A percentile compares a stretch with the other conserved stretches of the same genome.
These are phyloP conservation scores for Mallotus villosus DNA, from an alignment of 2,797 vertebrate genomes.

Conservation along the genomic window DNA sequence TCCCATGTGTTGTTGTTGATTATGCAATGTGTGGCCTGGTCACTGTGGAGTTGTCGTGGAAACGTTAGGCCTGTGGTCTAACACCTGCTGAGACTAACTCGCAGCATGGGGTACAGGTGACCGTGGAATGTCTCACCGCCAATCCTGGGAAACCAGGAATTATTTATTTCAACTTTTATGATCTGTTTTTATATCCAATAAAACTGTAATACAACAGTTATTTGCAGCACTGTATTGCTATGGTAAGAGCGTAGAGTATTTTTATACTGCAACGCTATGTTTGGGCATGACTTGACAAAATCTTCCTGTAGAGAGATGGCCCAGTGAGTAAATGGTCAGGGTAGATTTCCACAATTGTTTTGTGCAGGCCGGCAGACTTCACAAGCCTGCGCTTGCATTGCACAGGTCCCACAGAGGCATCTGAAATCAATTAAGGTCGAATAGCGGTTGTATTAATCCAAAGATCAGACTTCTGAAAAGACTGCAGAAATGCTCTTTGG, in stretches of 20 bases:
- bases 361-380: slow-evolving; percentile 32
- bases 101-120: slow-evolving; percentile 31
- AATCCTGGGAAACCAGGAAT: slow-evolving; percentile 59
- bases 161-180: slow-evolving; percentile 77
- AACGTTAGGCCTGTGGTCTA: slow-evolving; percentile 59
- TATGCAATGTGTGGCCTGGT: slow-evolving; percentile 57
- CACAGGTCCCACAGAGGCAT: slow-evolving; percentile 34
- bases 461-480: slow-evolving; percentile 37
- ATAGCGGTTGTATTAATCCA: slow-evolving; percentile 37
- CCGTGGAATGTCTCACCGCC: slow-evolving; percentile 47
- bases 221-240: background rate
- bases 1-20: slow-evolving; percentile 34
- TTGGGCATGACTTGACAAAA: background rate
- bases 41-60: slow-evolving; percentile 63
- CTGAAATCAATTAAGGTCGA: slow-evolving; percentile 46
- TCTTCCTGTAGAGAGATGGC: background rate
- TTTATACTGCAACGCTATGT: background rate
- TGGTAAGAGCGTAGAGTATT: too few species aligned
- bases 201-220: slow-evolving; percentile 68
- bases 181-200: slow-evolving; percentile 76
- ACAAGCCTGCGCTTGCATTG: slow-evolving; percentile 40
- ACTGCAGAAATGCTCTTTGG: slow-evolving; percentile 51
- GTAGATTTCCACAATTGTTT: slow-evolving; percentile 31
- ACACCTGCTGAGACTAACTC: slow-evolving; percentile 32
- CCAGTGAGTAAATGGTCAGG: slow-evolving; percentile 14